Conservation (phyloP, 1,140 invertebrate species). For the Pseudomyrmex concolor region DNA sequence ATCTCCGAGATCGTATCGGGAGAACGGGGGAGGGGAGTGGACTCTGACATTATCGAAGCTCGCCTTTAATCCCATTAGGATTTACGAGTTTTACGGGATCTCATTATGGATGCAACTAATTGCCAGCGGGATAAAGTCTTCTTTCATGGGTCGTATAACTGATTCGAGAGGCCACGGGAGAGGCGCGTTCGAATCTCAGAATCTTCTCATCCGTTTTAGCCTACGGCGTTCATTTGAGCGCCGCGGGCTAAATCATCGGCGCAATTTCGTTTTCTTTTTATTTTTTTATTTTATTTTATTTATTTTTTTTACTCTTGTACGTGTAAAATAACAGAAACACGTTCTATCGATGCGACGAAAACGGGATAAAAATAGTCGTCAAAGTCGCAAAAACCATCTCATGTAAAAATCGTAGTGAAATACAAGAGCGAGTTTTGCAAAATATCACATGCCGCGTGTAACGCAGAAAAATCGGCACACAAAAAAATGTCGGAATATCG, state of each 20-base stretch:
- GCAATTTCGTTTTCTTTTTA: neutral
- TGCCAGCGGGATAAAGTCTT: constrained; percentile 69
- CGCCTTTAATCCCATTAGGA: constrained; percentile 68
- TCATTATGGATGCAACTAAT: constrained; percentile 74
- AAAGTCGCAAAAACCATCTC: constrained; percentile 15
- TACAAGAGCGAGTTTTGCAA: constrained; percentile 56
- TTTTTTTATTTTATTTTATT: no score
- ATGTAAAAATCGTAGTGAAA: constrained; percentile 53
- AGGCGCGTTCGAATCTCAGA: constrained; percentile 29
- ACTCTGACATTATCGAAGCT: constrained; percentile 56
- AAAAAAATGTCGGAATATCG: neutral
- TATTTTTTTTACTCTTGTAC: constrained; percentile 5
- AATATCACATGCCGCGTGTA: neutral
- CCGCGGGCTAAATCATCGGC: neutral
- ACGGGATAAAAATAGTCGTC: neutral
- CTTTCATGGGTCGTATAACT: constrained; percentile 72
- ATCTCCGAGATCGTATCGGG: constrained; percentile 51
- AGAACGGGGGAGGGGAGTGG: constrained; percentile 34
- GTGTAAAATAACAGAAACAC: constrained; percentile 10
- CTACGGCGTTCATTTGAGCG: neutral
- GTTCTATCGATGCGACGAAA: no score
- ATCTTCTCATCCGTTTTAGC: neutral
- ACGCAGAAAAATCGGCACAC: constrained; percentile 24
- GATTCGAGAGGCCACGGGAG: constrained; percentile 62
- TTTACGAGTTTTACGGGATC: constrained; percentile 73